phyloP scores from a whole-genome alignment of 2,113 vertebrate species.

The Archilochus colubris region DNA sequence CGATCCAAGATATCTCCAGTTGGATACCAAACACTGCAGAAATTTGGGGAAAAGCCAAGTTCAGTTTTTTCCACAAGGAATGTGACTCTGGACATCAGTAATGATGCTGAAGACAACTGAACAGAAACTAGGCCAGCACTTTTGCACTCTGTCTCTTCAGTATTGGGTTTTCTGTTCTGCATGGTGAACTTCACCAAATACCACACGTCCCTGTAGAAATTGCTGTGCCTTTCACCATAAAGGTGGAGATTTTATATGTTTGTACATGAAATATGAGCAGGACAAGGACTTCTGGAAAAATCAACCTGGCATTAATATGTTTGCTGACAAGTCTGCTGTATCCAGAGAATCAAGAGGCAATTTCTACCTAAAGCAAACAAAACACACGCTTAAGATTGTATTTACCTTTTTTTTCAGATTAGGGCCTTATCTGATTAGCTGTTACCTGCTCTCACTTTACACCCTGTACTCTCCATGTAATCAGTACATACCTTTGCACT shows the following conservation, averaged over 20 bases:
- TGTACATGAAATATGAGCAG: not conserved
- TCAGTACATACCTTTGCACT: accelerated
- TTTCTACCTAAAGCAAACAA: not conserved
- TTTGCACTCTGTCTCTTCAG: not conserved
- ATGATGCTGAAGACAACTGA: not conserved
- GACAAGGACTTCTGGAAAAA: slow-evolving; percentile 6
- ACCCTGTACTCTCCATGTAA: not conserved
- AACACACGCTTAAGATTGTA: not conserved
- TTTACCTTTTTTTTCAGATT: not conserved
- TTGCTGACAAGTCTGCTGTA: not conserved
- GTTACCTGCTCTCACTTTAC: not conserved
- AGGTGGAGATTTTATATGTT: not conserved
- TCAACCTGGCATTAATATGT: not conserved
- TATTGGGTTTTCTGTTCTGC: not conserved
- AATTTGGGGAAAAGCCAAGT: not conserved
- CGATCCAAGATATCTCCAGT: not conserved
- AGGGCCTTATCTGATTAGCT: not conserved
- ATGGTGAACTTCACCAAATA: not conserved
- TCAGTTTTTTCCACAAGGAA: not conserved
- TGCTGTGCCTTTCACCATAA: not conserved
- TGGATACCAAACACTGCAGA: not conserved
- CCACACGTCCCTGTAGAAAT: not conserved
- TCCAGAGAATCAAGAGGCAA: not conserved
- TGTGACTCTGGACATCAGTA: not conserved
- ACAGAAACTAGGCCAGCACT: not conserved